A percentile compares a stretch with the other conserved stretches of the same genome.
Evolutionary conservation across 1,140 invertebrate genomes (phyloP).

Genomic region (Melanaphis sacchari): DNA sequence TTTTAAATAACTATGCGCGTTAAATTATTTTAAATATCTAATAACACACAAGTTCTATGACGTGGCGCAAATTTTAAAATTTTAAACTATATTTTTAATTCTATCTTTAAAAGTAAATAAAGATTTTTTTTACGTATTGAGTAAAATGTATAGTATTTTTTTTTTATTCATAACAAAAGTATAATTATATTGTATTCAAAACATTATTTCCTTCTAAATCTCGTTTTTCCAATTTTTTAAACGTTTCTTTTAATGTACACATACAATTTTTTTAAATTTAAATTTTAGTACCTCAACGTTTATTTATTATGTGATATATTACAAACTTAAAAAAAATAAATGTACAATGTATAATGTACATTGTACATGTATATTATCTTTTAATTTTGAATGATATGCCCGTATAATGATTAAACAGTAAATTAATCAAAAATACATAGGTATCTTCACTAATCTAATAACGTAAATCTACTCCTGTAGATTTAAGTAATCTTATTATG

Average conservation of each 20-base stretch:
- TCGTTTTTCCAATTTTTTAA: neutral
- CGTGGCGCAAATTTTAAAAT: neutral
- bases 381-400: neutral
- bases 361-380: too few relatives aligned
- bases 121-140: neutral
- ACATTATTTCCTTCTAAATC: neutral
- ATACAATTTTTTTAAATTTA: neutral
- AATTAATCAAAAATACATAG: neutral
- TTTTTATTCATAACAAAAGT: neutral
- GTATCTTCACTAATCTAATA: too few relatives aligned
- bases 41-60: neutral
- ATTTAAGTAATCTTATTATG: too few relatives aligned
- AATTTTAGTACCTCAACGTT: neutral
- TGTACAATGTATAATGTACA: too few relatives aligned
- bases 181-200: neutral
- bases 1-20: neutral
- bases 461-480: too few relatives aligned
- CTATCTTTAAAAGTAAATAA: neutral
- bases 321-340: neutral
- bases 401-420: neutral
- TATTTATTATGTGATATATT: neutral
- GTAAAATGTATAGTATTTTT: neutral
- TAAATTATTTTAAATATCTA: neutral
- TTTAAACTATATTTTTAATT: neutral
- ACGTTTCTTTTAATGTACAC: neutral